phyloP scores from a whole-genome alignment of 2,113 vertebrate genomes.

The Ptyas mucosa region DNA sequence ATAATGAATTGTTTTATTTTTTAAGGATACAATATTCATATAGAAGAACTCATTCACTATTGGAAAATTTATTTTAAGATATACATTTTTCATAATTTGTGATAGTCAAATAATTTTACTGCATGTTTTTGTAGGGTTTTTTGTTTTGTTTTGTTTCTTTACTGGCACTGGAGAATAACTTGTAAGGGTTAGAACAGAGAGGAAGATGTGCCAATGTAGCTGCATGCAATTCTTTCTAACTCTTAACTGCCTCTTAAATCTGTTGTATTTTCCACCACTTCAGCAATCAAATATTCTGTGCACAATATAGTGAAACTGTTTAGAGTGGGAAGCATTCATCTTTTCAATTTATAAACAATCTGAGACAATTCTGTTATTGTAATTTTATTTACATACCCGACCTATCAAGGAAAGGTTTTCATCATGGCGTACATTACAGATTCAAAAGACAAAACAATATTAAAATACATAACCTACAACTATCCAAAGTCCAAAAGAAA shows the following conservation, averaged over 20 bases:
- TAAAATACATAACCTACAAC: not conserved
- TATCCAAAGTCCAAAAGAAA: not conserved
- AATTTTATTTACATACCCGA: not conserved
- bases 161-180: slow-evolving; percentile 32
- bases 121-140: not conserved
- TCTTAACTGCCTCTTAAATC: not conserved
- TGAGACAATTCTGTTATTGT: not conserved
- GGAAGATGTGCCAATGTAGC: not conserved
- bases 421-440: not conserved
- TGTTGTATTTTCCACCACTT: not conserved
- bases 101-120: not conserved
- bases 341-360: not conserved
- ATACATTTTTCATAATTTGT: not conserved
- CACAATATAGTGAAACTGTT: not conserved
- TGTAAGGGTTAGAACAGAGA: not conserved
- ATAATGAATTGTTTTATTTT: slow-evolving; percentile 4
- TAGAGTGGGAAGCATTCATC: not conserved
- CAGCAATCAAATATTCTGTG: not conserved
- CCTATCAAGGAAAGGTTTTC: not conserved
- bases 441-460: not conserved
- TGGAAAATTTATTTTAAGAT: slow-evolving; percentile 20
- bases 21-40: slow-evolving; percentile 22
- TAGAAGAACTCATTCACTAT: not conserved
- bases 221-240: not conserved
- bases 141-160: slow-evolving; percentile 8